Conservation (phyloP, 92 coral and sea anemone genomes). For the Epizoanthus fatuus region DNA sequence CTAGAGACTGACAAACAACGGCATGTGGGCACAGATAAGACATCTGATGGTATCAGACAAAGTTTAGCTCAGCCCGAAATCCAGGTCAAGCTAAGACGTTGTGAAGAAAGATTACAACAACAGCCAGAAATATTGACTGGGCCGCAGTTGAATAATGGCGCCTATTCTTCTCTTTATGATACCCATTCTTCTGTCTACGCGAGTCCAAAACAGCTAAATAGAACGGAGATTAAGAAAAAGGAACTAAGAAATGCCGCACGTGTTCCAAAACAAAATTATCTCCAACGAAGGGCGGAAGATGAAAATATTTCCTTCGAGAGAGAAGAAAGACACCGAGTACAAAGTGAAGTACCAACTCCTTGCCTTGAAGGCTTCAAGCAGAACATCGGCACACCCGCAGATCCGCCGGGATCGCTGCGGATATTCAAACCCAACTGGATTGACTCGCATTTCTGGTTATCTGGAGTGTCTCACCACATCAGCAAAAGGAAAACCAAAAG, state of each 20-base stretch:
- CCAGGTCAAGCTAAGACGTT: no score
- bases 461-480: neutral
- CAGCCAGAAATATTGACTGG: neutral
- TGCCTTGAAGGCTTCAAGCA: no score
- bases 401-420: neutral
- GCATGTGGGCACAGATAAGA: no score
- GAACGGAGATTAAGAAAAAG: neutral
- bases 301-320: neutral
- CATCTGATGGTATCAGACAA: no score
- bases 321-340: no score
- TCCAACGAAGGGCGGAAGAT: neutral
- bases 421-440: neutral
- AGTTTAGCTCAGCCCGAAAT: no score
- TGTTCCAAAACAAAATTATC: neutral
- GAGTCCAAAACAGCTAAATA: neutral
- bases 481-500: neutral
- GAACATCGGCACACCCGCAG: no score
- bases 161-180: neutral
- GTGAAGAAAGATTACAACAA: no score
- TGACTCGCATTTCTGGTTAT: neutral
- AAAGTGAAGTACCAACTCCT: no score
- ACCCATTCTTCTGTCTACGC: neutral
- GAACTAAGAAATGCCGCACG: neutral
- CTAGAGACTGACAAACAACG: neutral
- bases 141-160: neutral